Evolutionary conservation across 2,888 invertebrate genomes (phyloP), one percentile per base, ranked within the genome.

Genomic region (Pseudococcus jackbeardsleyi): DNA sequence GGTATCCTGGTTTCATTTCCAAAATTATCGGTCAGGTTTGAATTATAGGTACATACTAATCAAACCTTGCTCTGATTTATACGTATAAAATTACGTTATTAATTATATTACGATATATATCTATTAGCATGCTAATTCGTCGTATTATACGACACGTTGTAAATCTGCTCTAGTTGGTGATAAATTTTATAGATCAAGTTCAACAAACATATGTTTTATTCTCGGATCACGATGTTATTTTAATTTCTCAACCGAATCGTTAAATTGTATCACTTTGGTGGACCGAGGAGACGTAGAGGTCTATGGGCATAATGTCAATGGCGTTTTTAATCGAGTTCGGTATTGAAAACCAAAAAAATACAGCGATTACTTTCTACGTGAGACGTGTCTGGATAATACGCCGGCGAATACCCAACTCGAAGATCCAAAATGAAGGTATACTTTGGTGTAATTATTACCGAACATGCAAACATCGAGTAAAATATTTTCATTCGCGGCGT

Each of bases 111-210:
- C 72, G 72, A 82, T 46, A 19, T 79, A 72, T 77, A 77, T 77
- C 77, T 77, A 42, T 77, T 77, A 77, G 46, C 42, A 82, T 82
- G 79, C 33, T 72, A 72, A 72, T 72, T 72, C 79, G 46, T 82
- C 11, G 79, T 46, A 19, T 46, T 46, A 42, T 46, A 82, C 15
- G 79, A 82, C 79, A 46, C 79, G 79, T 82, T 19, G 17, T 82
- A 82, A 82, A 82, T 82, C 46, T 19, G 46, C 39, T 72, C 39
- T 4, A 72, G 72, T 72, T 72, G 72, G 39, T 72, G 33, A 33
- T 72, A 33, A 33, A 64, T 72, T 72, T 72, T 72, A 72, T 39
- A 39, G 64, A 64, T 64, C 64, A 64, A 64, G 64, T 64, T 64
- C 22, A 64, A 72, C 33, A 72, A 64, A 72, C 33, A 72, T 15